Conservation (phyloP, 2,113 vertebrate genomes). For the Zapornia atra region DNA sequence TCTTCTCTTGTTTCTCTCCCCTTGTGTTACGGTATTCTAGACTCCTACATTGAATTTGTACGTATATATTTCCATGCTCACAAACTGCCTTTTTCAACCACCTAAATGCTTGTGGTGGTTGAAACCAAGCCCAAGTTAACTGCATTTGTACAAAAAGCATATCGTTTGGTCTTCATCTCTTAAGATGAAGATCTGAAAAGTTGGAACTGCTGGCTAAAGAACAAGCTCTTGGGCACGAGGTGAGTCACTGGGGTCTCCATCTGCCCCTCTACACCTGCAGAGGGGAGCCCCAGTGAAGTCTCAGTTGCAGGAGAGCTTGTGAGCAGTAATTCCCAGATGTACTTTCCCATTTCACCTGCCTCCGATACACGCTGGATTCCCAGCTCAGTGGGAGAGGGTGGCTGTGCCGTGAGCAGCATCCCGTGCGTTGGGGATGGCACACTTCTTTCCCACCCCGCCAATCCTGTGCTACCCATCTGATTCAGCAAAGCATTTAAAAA, state of each 20-base stretch:
- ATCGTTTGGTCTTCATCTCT: background rate
- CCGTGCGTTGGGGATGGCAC: rapidly evolving
- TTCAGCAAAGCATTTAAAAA: background rate
- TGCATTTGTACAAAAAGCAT: background rate
- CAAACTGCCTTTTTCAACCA: background rate
- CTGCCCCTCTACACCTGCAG: background rate
- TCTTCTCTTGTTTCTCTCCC: background rate
- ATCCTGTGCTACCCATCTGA: background rate
- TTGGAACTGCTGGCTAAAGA: background rate
- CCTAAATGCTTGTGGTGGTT: background rate
- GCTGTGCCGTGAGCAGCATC: background rate
- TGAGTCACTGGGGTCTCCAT: background rate
- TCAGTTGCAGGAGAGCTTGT: background rate
- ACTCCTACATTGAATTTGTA: background rate
- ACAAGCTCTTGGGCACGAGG: background rate
- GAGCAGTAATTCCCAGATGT: background rate
- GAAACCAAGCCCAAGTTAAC: background rate
- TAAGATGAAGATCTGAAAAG: background rate
- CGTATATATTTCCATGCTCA: background rate
- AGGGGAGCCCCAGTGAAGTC: background rate
- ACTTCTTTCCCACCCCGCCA: background rate
- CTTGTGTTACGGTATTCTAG: background rate
- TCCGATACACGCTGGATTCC: background rate
- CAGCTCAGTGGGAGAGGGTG: background rate
- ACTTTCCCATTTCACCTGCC: background rate